Evolutionary conservation across 2,888 invertebrate species (phyloP).

Genomic region (Anagyrus pseudococci): DNA sequence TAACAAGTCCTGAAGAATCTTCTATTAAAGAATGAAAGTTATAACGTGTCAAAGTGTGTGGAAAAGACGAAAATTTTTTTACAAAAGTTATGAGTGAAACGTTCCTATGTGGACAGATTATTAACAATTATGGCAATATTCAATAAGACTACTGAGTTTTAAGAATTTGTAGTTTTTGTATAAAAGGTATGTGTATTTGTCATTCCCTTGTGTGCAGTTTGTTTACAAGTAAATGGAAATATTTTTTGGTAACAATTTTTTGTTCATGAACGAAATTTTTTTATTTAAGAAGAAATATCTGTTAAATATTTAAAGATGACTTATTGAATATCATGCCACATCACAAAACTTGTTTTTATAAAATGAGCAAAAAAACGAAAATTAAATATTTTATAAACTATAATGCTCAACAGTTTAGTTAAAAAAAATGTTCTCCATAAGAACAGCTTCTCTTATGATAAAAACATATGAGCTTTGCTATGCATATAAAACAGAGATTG

Average conservation of each 20-base stretch:
- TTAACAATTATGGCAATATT: slow-evolving; percentile 46
- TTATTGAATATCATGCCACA: slow-evolving; percentile 42
- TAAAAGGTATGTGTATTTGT: slow-evolving; percentile 30
- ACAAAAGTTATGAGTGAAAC: slow-evolving; percentile 41
- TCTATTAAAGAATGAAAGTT: slow-evolving; percentile 19
- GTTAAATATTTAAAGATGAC: slow-evolving; percentile 22
- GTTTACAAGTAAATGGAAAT: no score
- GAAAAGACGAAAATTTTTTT: slow-evolving; percentile 43
- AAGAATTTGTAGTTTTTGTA: slow-evolving; percentile 43
- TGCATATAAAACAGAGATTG: no score
- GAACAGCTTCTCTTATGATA: no score
- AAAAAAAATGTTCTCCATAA: no score
- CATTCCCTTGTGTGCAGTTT: no score
- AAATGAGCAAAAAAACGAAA: slow-evolving; percentile 12
- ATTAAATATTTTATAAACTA: slow-evolving; percentile 3
- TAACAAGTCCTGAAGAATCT: slow-evolving; percentile 26
- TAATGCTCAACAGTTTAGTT: no score
- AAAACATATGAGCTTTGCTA: no score
- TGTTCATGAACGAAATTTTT: slow-evolving; percentile 10
- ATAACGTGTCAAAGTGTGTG: slow-evolving; percentile 15
- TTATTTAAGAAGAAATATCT: slow-evolving; percentile 6
- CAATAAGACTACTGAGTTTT: slow-evolving; percentile 44
- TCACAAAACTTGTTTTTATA: slow-evolving; percentile 26
- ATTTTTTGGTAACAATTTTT: no score
- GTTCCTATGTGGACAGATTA: slow-evolving; percentile 44